phyloP scores from a whole-genome alignment of 2,113 vertebrate species.

The Oncorhynchus gorbuscha region DNA sequence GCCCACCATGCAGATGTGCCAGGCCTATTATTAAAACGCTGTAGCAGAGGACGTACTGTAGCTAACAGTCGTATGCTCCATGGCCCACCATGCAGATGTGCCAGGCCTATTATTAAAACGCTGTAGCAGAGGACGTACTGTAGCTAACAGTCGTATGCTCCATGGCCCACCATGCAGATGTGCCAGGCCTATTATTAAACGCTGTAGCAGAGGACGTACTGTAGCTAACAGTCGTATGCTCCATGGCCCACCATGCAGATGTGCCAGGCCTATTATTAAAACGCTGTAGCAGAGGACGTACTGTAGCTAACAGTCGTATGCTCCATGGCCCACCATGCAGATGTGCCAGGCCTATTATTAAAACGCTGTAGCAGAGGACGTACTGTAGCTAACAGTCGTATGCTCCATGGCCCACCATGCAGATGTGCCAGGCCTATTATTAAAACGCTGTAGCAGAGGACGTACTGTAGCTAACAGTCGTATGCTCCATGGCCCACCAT shows the following conservation, averaged over 20 bases:
- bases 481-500: neutral
- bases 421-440: slow-evolving; percentile 24
- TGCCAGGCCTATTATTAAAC: slow-evolving; percentile 28
- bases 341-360: slow-evolving; percentile 33
- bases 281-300: neutral
- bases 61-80: neutral
- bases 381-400: too few species aligned
- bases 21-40: slow-evolving; percentile 26
- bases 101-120: slow-evolving; percentile 29
- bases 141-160: neutral
- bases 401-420: neutral
- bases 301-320: too few species aligned
- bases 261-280: slow-evolving; percentile 32
- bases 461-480: too few species aligned
- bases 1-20: slow-evolving; percentile 1
- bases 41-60: neutral
- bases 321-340: neutral
- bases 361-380: neutral
- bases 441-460: slow-evolving; percentile 7
- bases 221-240: too few species aligned
- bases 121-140: neutral
- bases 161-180: neutral
- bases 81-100: neutral
- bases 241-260: neutral
- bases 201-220: neutral